These are phyloP conservation scores for Kryptolebias marmoratus DNA, from an alignment of 2,113 vertebrate genomes.

Conservation along the genomic window DNA sequence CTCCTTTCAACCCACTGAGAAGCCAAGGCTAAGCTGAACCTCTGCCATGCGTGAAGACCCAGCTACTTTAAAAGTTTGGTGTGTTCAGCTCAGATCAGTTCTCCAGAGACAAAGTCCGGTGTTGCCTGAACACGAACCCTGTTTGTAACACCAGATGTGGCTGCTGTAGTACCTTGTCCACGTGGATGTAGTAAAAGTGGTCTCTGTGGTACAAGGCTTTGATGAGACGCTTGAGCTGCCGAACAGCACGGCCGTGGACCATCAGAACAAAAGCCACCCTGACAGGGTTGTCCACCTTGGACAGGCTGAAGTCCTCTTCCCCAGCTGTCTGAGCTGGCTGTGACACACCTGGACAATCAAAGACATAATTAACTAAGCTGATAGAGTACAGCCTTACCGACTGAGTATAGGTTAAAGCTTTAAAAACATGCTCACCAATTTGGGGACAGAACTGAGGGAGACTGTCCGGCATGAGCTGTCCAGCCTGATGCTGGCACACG, in stretches of 20 bases:
- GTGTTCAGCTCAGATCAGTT: not conserved
- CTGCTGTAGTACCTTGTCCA: slow-evolving; percentile 88
- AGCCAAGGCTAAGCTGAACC: slow-evolving; percentile 43
- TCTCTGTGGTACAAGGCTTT: slow-evolving; percentile 94
- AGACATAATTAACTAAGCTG: not conserved
- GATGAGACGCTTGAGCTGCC: slow-evolving; percentile 94
- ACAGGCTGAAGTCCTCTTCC: slow-evolving; percentile 81
- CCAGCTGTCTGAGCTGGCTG: slow-evolving; percentile 86
- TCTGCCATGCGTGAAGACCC: slow-evolving; percentile 27
- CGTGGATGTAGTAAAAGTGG: slow-evolving; percentile 97
- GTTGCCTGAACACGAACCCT: not conserved
- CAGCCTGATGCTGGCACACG: slow-evolving; percentile 92
- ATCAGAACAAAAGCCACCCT: slow-evolving; percentile 93
- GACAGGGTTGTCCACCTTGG: slow-evolving; percentile 82
- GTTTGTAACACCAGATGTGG: too few relatives aligned
- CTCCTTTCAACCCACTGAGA: slow-evolving; percentile 48
- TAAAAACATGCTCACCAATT: slow-evolving; percentile 77
- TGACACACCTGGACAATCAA: slow-evolving; percentile 79
- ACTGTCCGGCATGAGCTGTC: slow-evolving; percentile 88
- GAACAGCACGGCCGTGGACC: slow-evolving; percentile 91
- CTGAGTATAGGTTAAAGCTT: too few relatives aligned
- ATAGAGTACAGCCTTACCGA: too few relatives aligned
- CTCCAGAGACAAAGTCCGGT: not conserved
- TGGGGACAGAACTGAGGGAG: slow-evolving; percentile 92
- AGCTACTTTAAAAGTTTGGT: slow-evolving; percentile 22